Conservation (phyloP, 2,888 invertebrate genomes). For the Cancer borealis region DNA sequence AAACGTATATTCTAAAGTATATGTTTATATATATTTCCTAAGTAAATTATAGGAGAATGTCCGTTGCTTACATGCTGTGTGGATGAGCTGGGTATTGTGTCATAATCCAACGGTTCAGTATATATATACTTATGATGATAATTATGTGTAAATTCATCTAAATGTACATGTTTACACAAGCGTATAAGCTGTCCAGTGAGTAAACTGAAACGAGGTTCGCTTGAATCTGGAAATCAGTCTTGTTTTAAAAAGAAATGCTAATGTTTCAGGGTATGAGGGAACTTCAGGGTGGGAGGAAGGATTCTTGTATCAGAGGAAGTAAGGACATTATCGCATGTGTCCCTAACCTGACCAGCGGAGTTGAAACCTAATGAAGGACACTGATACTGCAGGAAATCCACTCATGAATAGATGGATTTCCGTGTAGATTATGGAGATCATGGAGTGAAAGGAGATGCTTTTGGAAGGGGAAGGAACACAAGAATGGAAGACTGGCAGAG, state of each 20-base stretch:
- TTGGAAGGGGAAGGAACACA: not conserved
- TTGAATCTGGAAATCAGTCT: not conserved
- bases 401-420: not conserved
- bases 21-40: not conserved
- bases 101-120: not conserved
- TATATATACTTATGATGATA: not conserved
- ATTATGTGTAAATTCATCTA: not conserved
- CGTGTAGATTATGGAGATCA: not conserved
- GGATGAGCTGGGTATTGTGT: too few species aligned
- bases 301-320: not conserved
- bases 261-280: not conserved
- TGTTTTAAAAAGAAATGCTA: not conserved
- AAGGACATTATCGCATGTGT: not conserved
- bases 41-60: not conserved
- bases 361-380: not conserved
- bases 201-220: not conserved
- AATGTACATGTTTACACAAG: not conserved
- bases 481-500: not conserved
- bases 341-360: not conserved
- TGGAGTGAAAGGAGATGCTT: not conserved
- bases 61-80: too few species aligned
- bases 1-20: not conserved
- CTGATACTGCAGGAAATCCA: not conserved
- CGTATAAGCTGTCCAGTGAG: not conserved
- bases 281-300: not conserved